Base-by-base conservation (phyloP, 2,113 vertebrate species). In the Strix aluco region DNA sequence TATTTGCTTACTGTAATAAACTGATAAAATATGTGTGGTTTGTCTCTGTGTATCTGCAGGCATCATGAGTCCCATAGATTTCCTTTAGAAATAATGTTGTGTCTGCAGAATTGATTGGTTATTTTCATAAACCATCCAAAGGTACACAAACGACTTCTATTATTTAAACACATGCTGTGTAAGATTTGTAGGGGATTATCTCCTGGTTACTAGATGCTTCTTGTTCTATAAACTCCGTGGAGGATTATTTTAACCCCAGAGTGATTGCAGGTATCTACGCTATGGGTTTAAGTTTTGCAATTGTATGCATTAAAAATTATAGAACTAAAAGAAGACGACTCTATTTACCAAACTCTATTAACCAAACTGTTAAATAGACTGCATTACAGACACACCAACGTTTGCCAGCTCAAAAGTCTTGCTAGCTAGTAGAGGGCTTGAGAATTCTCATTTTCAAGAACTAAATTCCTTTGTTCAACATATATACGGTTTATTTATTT, bases 1-100 rank as follows among this genome's bases (percentile, higher is more conserved):
- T 98, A 98, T 99, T 99, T 99, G 98, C 98, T 98, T 99, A 98
- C 98, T 98, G 98, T 98, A 99, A 99, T 99, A 99, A 99, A 98
- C 98, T 98, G 98, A 98, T 99, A 98, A 98, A 98, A 98, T 98
- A 98, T 98, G 98, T 98, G 97, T 98, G 97, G 98, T 98, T 98
- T 98, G 98, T 98, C 97, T 98, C 97, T 98, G 97, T 98, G 97
- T 97, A 98, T 98, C 98, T 98, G 93, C 97, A 98, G 97, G 98
- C 98, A 98, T 98, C 98, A 97, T 97, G 98, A 98, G 98, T 98
- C 98, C 97, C 98, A 98, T 98, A 98, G 98, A 98, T 98, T 98
- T 98, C 98, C 98, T 98, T 98, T 98, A 98, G 98, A 99, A 98
- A 99, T 98, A 98, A 98, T 98, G 98, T 98, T 98, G 97, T 98